Evolutionary conservation across 2,113 vertebrate species (phyloP).

Genomic region (Boulengeromyrus knoepffleri): DNA sequence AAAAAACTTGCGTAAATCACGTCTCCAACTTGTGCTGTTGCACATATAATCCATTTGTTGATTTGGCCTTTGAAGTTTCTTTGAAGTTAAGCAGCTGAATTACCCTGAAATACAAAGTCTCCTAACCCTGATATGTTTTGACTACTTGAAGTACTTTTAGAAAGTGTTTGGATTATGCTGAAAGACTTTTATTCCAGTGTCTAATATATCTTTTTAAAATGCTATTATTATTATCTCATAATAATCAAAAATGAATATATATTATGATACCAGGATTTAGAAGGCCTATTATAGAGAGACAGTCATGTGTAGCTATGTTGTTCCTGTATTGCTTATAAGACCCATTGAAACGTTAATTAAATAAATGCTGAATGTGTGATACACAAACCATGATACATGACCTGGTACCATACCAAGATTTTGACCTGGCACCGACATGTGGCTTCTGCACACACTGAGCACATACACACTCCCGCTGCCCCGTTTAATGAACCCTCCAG

Average conservation of each 20-base stretch:
- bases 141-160: slow-evolving; percentile 50
- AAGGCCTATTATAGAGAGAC: background rate
- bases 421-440: background rate
- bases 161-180: slow-evolving; percentile 39
- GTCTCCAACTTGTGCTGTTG: slow-evolving; percentile 40
- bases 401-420: background rate
- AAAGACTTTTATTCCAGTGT: slow-evolving; percentile 2
- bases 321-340: background rate
- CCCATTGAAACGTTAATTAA: background rate
- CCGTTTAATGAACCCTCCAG: background rate
- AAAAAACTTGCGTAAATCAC: slow-evolving; percentile 31
- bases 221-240: background rate
- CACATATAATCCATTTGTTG: slow-evolving; percentile 54
- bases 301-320: background rate
- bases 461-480: background rate
- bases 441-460: background rate
- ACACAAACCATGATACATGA: background rate
- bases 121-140: slow-evolving; percentile 46
- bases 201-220: background rate
- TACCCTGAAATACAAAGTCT: slow-evolving; percentile 49
- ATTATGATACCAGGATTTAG: background rate
- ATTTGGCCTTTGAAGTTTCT: slow-evolving; percentile 48
- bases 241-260: background rate
- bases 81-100: slow-evolving; percentile 53
- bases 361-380: background rate